A percentile compares a stretch with the other conserved stretches of the same genome.
These are phyloP conservation scores for Lutraria rhynchaena DNA, from an alignment of 1,140 invertebrate genomes.

Conservation along the genomic window DNA sequence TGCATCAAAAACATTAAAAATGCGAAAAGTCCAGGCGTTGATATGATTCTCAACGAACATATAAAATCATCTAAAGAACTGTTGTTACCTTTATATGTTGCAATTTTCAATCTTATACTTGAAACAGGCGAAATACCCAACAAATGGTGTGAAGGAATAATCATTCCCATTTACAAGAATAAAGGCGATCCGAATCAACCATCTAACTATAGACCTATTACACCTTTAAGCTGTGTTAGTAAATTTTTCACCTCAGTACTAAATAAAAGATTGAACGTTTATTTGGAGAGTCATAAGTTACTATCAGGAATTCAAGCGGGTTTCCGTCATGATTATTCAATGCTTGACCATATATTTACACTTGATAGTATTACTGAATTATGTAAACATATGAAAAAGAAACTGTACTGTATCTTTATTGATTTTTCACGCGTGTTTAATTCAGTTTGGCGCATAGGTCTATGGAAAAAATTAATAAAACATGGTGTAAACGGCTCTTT, in stretches of 20 bases:
- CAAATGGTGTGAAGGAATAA: constrained; percentile 13
- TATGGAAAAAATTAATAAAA: too few species aligned
- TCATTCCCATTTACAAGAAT: constrained; percentile 12
- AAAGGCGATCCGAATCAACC: not conserved
- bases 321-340: too few species aligned
- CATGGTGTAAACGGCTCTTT: not conserved
- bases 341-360: too few species aligned
- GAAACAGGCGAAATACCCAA: constrained; percentile 6
- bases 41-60: constrained; percentile 8
- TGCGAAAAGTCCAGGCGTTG: not conserved
- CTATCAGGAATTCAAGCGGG: constrained; percentile 5
- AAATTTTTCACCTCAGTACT: constrained; percentile 2
- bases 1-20: not conserved
- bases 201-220: constrained; percentile 17
- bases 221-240: constrained; percentile 1
- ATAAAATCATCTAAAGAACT: constrained; percentile 8
- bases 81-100: constrained; percentile 10
- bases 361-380: too few species aligned
- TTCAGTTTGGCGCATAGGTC: too few species aligned
- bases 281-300: not conserved
- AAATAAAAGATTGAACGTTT: constrained; percentile 11
- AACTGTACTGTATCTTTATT: too few species aligned
- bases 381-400: too few species aligned
- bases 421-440: too few species aligned
- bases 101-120: constrained; percentile 2